Evolutionary conservation across 2,113 vertebrate genomes (phyloP).

Genomic region (Forbesichthys papilliferus): DNA sequence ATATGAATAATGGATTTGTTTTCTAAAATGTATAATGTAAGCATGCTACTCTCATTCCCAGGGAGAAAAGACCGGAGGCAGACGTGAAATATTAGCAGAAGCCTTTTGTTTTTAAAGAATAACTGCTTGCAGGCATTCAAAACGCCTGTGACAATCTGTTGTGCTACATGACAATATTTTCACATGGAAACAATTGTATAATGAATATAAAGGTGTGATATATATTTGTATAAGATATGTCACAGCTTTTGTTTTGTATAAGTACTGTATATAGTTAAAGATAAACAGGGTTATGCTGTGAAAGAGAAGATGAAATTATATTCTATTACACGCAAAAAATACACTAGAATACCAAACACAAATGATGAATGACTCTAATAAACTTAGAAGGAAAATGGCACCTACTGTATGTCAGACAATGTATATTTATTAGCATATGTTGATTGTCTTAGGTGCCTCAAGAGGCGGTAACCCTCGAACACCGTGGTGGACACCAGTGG

Average conservation of each 20-base stretch:
- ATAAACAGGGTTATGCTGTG: conserved; percentile 3
- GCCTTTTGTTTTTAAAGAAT: conserved; percentile 66
- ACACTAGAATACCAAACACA: background rate
- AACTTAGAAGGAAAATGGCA: too few species aligned
- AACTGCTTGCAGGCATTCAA: conserved; percentile 66
- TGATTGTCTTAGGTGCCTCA: too few species aligned
- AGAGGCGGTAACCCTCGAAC: too few species aligned
- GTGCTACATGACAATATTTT: conserved; percentile 50
- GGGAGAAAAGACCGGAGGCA: conserved; percentile 77
- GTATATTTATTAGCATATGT: too few species aligned
- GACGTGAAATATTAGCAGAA: conserved; percentile 76
- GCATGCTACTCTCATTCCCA: conserved; percentile 82
- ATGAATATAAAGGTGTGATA: conserved; percentile 66
- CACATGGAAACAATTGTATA: conserved; percentile 52
- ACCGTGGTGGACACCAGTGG: too few species aligned
- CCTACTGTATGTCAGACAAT: too few species aligned
- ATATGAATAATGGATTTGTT: conserved; percentile 88
- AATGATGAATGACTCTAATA: background rate
- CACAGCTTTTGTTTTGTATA: conserved; percentile 38
- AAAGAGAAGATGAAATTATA: conserved; percentile 5
- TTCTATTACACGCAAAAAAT: background rate
- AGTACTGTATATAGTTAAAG: background rate
- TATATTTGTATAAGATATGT: conserved; percentile 52
- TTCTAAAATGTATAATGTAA: conserved; percentile 87
- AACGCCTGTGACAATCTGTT: conserved; percentile 69